Evolutionary conservation across 2,888 invertebrate species (phyloP).

Genomic region (Synergus japonicus): DNA sequence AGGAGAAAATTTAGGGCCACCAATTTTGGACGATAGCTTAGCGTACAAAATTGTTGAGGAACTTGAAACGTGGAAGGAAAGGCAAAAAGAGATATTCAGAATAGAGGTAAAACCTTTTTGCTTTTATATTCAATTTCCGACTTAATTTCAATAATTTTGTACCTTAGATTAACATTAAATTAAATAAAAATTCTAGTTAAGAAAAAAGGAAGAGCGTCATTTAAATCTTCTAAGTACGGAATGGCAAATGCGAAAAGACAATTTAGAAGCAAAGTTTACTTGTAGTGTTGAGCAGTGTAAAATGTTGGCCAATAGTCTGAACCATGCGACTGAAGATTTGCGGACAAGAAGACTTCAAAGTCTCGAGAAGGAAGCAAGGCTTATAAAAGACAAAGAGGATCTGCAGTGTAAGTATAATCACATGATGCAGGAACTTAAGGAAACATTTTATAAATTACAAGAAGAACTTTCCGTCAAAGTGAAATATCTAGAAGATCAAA

Average conservation of each 20-base stretch:
- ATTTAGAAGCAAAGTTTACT: constrained; percentile 80
- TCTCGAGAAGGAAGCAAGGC: constrained; percentile 79
- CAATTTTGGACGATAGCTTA: constrained; percentile 72
- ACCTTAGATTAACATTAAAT: constrained; percentile 44
- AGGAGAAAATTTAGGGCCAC: constrained; percentile 71
- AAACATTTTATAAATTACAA: constrained; percentile 81
- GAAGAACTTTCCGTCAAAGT: constrained; percentile 81
- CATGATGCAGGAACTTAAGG: constrained; percentile 81
- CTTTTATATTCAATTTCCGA: not conserved
- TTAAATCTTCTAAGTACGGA: constrained; percentile 79
- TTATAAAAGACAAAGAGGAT: constrained; percentile 81
- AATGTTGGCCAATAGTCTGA: constrained; percentile 80
- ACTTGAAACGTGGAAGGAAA: constrained; percentile 86
- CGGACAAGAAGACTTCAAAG: constrained; percentile 78
- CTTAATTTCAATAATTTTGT: not conserved
- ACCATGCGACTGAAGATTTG: constrained; percentile 81
- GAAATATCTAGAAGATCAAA: constrained; percentile 65
- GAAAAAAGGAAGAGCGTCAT: constrained; percentile 81
- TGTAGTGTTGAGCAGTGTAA: constrained; percentile 82
- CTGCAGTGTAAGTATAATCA: constrained; percentile 81
- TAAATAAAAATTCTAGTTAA: constrained; percentile 75
- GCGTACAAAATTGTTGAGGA: constrained; percentile 82
- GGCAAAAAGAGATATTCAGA: constrained; percentile 83
- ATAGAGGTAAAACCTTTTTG: constrained; percentile 77
- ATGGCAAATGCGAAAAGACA: constrained; percentile 80